Base-by-base conservation (phyloP, 2,797 vertebrate genomes). In the Galaxias olidus region DNA sequence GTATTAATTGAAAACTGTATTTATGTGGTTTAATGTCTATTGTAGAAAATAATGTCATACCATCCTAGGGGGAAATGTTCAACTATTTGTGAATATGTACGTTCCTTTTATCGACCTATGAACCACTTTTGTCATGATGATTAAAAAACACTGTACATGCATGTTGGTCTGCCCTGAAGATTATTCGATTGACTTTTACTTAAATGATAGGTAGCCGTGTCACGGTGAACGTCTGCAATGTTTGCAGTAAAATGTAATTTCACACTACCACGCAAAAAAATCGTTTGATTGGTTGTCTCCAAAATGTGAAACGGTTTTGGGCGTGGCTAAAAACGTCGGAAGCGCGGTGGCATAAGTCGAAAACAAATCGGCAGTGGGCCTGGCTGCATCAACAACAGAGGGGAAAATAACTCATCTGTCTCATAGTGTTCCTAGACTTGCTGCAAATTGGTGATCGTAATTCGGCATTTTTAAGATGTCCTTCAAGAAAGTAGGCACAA, bases 11-110 rank as follows among this genome's bases (percentile, higher is more conserved):
- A 48, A 46, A 72, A 78, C 59, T 89, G 65, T 87, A 87, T 89
- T 88, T 89, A 86, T 88, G 79, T 87, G 83, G 72, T 74, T 66
- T 72, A 75, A 64, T 87, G 82, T 87, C 82, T 70, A 83, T 73
- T 78, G 69, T 68, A 73, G 63, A 63, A 52, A 48, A 73, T 61
- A 61, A 77, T 50, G 46, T 80, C 66, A 41, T 75, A 73, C 74
- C 67, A 43, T 75, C 73, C 74, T 79, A 76, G 2, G 75, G 58
- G 55, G 51, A 62, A 64, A 61, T 67, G 61, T 63, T 70, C 65
- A 30, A 74, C 61, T 42, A 78, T 71, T 64, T 81, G 67, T 69
- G 78, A 85, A 76, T 79, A 75, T 85, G 75, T 73, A 79, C 68
- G 46, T 70, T 79, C 72, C 77, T 72, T 69, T 74, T 68, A 71